phyloP scores from a whole-genome alignment of 2,888 invertebrate genomes.

The Gymnosoma rotundatum region DNA sequence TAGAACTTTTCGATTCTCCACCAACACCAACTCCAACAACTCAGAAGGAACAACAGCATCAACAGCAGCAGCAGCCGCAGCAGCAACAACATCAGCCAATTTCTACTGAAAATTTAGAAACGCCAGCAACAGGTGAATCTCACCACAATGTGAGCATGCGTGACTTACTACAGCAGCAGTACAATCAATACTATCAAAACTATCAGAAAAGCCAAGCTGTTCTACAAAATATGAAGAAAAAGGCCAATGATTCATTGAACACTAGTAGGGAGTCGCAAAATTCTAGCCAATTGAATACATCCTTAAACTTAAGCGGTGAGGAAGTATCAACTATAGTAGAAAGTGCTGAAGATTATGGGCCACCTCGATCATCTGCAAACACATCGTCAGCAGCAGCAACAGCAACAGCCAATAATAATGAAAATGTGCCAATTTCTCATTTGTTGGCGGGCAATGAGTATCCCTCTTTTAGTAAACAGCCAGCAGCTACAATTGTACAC shows the following conservation, averaged over 20 bases:
- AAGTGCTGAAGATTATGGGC: conserved; percentile 47
- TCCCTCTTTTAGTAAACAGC: conserved; percentile 78
- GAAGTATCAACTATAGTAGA: conserved; percentile 58
- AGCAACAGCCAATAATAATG: background rate
- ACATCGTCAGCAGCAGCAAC: background rate
- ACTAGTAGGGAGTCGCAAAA: conserved; percentile 31
- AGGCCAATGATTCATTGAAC: conserved; percentile 44
- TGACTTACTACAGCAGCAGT: conserved; percentile 69
- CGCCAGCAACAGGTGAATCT: conserved; percentile 8
- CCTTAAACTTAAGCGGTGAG: conserved; percentile 49
- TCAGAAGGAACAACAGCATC: conserved; percentile 57
- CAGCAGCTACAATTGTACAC: conserved; percentile 79
- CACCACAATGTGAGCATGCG: conserved; percentile 53
- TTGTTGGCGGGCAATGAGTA: conserved; percentile 78
- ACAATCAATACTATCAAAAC: conserved; percentile 69
- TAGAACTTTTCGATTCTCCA: conserved; percentile 79
- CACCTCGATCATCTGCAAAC: background rate
- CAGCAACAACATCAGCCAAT: background rate
- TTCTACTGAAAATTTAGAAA: conserved; percentile 21
- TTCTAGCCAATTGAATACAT: conserved; percentile 40
- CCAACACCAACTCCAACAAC: conserved; percentile 72
- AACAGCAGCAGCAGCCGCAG: background rate
- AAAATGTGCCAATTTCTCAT: conserved; percentile 80
- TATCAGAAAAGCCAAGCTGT: conserved; percentile 64
- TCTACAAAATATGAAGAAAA: conserved; percentile 47